Base-by-base conservation (phyloP, 2,113 vertebrate species). In the Morone chrysops region DNA sequence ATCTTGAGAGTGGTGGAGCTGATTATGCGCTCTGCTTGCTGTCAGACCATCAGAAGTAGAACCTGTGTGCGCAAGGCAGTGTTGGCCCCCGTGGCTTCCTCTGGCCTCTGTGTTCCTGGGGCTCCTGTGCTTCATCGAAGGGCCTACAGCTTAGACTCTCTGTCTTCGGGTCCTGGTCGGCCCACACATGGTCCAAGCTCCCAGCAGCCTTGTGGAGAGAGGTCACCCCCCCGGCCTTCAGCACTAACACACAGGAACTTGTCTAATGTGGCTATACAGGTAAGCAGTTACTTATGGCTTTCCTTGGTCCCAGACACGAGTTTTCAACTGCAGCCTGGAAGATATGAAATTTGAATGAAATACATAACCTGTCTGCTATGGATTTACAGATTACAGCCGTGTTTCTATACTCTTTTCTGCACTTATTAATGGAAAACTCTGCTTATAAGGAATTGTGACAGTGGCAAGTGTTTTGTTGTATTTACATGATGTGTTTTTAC, bases 211-310 rank as follows among this genome's bases (percentile, higher is more conserved):
- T 48, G 6, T 36, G 56, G 72, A 51, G 92, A 94, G 53, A 85
- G 51, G 63, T 80, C 38, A 0, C 87, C 91, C 1, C 68, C 78
- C 0, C 90, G 3, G 31, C 31, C 89, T 0, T 82, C 88, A 75
- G 59, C 90, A 2, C 81, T 85, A 14, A 10, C 88, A 51, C 92
- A 93, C 12, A 93, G 92, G 45, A 93, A 92, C 59, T 73, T 94
- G 60, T 94, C 94, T 72, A 89, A 92, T 54, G 84, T 89, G 56
- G 89, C 93, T 82, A 50, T 92, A 43, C 87, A 93, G 91, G 93
- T 94, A 87, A 31, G 66, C 12, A n/a, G 6, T n/a, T 56, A 9
- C 8, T 18, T 70, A 9, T 62, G 18, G 1, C 75, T 81, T 73
- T 36, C 6, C 5, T 31, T 20, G 13, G 47, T 20, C 41, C 7